Percentiles rank a stretch among this genome's conserved stretches.
Evolutionary conservation across 2,797 vertebrate species (phyloP).

Genomic region (Pterois miles): DNA sequence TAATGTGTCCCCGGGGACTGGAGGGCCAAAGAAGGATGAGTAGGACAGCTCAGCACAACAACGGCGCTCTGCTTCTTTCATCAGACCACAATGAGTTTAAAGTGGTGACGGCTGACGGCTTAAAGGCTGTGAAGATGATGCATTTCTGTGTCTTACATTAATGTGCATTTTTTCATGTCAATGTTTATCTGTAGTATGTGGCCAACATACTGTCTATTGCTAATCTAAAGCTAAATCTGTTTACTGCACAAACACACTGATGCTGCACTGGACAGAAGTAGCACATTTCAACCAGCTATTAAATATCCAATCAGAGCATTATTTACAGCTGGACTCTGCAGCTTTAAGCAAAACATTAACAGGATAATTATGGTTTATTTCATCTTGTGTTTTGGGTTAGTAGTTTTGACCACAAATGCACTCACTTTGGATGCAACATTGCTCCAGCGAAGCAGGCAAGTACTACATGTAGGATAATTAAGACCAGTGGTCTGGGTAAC

Average conservation of each 20-base stretch:
- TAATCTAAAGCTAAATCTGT: background rate
- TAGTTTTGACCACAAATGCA: background rate
- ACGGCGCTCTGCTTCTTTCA: background rate
- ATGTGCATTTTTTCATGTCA: background rate
- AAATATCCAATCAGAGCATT: background rate
- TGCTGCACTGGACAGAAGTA: background rate
- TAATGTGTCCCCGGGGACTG: conserved; percentile 73
- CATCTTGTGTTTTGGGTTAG: background rate
- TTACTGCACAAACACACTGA: background rate
- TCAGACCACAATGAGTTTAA: too few species aligned
- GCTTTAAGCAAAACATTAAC: background rate
- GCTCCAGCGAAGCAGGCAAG: background rate
- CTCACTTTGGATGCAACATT: background rate
- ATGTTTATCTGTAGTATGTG: background rate
- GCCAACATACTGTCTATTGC: background rate
- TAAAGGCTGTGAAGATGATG: background rate
- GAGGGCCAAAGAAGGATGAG: conserved; percentile 65
- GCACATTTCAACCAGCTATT: background rate
- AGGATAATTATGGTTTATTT: background rate
- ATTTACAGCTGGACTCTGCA: background rate
- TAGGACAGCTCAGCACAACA: conserved; percentile 46
- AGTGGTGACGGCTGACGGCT: too few species aligned
- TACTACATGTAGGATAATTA: background rate
- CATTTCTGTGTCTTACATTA: background rate
- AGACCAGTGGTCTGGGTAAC: too few species aligned